These are phyloP conservation scores for Sacculina carcini DNA, from an alignment of 2,888 invertebrate species.

Conservation along the genomic window DNA sequence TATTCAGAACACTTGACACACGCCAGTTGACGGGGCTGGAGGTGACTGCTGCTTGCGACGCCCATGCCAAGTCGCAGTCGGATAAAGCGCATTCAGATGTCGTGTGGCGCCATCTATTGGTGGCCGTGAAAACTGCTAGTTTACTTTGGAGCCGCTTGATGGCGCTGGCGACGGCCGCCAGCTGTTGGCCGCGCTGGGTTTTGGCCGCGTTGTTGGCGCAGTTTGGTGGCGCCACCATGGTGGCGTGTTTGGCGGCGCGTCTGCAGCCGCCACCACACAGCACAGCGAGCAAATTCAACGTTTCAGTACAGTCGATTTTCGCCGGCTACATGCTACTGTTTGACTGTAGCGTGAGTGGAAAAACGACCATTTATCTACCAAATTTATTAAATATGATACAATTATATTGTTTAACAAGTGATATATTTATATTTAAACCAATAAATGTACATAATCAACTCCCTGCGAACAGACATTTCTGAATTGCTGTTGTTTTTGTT, in stretches of 20 bases:
- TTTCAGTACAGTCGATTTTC: slow-evolving; percentile 2
- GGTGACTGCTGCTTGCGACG: too few relatives aligned
- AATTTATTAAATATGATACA: too few relatives aligned
- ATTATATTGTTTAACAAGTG: too few relatives aligned
- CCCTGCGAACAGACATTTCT: too few relatives aligned
- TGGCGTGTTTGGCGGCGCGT: slow-evolving; percentile 11
- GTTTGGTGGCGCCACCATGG: slow-evolving; percentile 9
- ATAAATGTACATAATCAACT: too few relatives aligned
- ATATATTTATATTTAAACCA: too few relatives aligned
- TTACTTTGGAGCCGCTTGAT: slow-evolving; percentile 11
- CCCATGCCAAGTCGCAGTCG: too few relatives aligned
- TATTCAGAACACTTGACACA: slow-evolving; percentile 7
- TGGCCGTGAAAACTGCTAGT: slow-evolving; percentile 11
- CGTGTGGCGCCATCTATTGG: slow-evolving; percentile 9
- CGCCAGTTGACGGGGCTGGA: too few relatives aligned
- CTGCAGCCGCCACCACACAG: slow-evolving; percentile 4
- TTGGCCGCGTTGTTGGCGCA: slow-evolving; percentile 8
- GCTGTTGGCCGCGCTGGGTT: slow-evolving; percentile 9
- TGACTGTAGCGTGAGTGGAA: slow-evolving; percentile 9
- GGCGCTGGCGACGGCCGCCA: slow-evolving; percentile 10
- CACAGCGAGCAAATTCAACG: not conserved
- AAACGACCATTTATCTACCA: not conserved
- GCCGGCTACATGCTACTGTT: slow-evolving; percentile 11
- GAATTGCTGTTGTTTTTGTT: too few relatives aligned
- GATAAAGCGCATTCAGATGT: slow-evolving; percentile 3